Conservation (phyloP, 2,113 vertebrate genomes). For the Manacus vitellinus region DNA sequence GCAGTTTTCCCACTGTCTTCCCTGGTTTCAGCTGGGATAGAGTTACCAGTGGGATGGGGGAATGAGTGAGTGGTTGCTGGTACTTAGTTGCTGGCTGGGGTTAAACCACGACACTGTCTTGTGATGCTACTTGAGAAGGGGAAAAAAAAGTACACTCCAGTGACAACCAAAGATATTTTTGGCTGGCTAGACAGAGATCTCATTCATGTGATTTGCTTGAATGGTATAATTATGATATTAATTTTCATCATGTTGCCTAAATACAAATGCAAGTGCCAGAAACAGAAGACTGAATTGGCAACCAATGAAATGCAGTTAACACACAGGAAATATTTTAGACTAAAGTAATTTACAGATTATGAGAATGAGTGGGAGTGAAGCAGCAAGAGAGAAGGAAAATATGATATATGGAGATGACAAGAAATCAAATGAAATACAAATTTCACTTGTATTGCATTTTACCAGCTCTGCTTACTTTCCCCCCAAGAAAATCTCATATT, state of each 20-base stretch:
- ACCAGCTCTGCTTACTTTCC: background rate
- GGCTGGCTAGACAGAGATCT: constrained; percentile 7
- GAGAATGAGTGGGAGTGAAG: background rate
- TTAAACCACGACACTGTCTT: background rate
- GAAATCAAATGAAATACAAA: background rate
- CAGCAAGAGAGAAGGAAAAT: background rate
- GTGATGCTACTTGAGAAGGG: background rate
- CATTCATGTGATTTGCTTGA: constrained; percentile 35
- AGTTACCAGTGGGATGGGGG: background rate
- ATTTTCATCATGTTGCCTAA: constrained; percentile 45
- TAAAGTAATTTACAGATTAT: constrained; percentile 10
- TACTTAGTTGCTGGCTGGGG: background rate
- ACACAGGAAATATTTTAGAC: background rate
- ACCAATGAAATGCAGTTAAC: constrained; percentile 14
- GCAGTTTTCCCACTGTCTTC: background rate
- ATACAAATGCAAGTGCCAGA: constrained; percentile 37
- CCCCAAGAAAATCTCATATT: background rate
- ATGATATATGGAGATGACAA: background rate
- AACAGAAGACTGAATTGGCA: constrained; percentile 23
- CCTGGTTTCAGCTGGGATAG: background rate
- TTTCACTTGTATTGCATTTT: background rate
- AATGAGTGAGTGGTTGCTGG: background rate
- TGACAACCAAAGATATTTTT: constrained; percentile 31
- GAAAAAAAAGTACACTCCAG: background rate
- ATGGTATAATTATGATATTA: constrained; percentile 50